Evolutionary conservation across 2,888 invertebrate genomes (phyloP), one percentile per base, ranked within the genome.

Genomic region (Caenorhabditis japonica): DNA sequence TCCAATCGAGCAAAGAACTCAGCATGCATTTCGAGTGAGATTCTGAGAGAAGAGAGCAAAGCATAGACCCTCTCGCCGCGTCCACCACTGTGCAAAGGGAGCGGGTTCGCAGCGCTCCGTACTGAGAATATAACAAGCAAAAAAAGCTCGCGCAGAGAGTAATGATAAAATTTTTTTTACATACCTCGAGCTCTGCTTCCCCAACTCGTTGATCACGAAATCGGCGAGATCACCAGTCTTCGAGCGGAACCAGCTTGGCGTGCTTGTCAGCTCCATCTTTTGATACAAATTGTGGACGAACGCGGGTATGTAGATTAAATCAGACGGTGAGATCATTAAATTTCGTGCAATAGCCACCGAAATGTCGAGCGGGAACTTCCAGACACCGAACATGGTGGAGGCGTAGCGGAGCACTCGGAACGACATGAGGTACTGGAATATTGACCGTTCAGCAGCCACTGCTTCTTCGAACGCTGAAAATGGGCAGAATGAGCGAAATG

Each of bases 381-480:
- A 66, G 41, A 80, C 33, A 13, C 80, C 80, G 23, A 80, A 38
- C 8, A 73, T 74, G 8, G 72, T 77, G n/a, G 76, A 19, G 0
- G 80, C 76, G 23, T 75, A 83, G n/a, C 81, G 75, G 27, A 85
- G 55, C 1, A 84, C 27, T 10, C 83, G 76, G 72, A 83, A 85
- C 25, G 79, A 79, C 47, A 80, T 62, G 21, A 85, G 36, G 46
- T 83, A 85, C 15, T 62, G 64, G 68, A 84, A 75, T 4, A 80
- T 47, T 2, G 82, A 73, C 36, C 59, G 49, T 38, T 85, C 83
- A 2, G 79, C 77, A 8, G 75, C 75, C 10, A 71, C 69, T 7
- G 82, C 81, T 17, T 85, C 83, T 51, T 82, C 79, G 66, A 85
- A 75, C 5, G 81, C 83, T 83, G 47, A 52, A n/a, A n/a, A n/a